phyloP scores from a whole-genome alignment of 2,113 vertebrate species.

The Tichodroma muraria region DNA sequence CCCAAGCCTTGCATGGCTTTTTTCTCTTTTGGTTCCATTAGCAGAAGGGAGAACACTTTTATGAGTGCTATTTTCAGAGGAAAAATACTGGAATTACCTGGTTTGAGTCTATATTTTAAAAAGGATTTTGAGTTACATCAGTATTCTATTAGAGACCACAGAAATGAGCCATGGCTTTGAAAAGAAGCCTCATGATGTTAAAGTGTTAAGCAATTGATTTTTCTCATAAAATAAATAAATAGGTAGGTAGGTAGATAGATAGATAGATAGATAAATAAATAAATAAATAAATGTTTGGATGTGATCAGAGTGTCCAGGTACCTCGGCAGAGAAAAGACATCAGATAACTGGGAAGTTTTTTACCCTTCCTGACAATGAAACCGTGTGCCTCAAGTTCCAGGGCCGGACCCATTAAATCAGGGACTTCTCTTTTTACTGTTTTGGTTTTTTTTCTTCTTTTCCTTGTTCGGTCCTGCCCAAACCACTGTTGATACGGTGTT shows the following conservation, averaged over 20 bases:
- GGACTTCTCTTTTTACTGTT: not conserved
- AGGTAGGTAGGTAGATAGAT: too few relatives aligned
- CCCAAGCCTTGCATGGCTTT: not conserved
- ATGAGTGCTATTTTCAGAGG: not conserved
- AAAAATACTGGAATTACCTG: not conserved
- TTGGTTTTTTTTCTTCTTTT: too few relatives aligned
- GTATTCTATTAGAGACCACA: not conserved
- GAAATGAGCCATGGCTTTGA: not conserved
- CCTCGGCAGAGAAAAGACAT: not conserved
- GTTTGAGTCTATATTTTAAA: not conserved
- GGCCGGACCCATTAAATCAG: not conserved
- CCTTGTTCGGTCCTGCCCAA: not conserved
- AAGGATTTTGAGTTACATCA: not conserved
- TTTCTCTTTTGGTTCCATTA: not conserved
- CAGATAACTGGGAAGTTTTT: not conserved
- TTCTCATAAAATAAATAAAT: too few relatives aligned
- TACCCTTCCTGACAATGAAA: not conserved
- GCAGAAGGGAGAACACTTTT: not conserved
- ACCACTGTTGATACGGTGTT: rapidly evolving
- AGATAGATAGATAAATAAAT: too few relatives aligned
- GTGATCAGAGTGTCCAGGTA: not conserved
- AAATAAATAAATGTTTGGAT: too few relatives aligned
- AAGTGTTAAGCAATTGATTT: not conserved
- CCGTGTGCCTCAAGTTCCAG: not conserved
- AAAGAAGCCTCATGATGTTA: not conserved